Percentiles rank a stretch among this genome's conserved stretches.
Conservation (phyloP, 1,140 invertebrate genomes). For the Neoseiulus cucumeris region DNA sequence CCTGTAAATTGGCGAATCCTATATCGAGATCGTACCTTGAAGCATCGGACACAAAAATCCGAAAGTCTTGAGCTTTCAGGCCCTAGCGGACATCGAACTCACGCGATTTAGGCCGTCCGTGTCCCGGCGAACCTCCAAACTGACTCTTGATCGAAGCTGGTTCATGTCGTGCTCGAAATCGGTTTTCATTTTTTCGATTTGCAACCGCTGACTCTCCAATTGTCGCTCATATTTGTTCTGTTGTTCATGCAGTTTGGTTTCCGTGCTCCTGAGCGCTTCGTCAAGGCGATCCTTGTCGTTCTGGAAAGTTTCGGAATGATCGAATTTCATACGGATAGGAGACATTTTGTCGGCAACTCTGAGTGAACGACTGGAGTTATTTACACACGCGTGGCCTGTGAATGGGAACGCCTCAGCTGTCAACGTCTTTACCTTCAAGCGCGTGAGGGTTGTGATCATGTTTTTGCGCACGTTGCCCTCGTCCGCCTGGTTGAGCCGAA, state of each 20-base stretch:
- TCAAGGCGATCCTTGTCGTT: not conserved
- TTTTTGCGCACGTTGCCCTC: not conserved
- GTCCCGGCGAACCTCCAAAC: not conserved
- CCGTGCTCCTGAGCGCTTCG: not conserved
- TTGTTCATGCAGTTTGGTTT: not conserved
- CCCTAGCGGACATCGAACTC: too few relatives aligned
- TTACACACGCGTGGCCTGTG: too few relatives aligned
- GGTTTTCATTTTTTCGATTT: not conserved
- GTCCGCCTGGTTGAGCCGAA: not conserved
- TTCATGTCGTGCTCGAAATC: constrained; percentile 1
- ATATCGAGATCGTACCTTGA: too few relatives aligned
- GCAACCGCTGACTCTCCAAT: not conserved
- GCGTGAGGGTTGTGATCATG: not conserved
- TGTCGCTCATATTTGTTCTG: not conserved
- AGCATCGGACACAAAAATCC: too few relatives aligned
- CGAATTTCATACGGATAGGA: too few relatives aligned
- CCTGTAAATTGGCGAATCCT: not conserved
- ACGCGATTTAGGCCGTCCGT: not conserved
- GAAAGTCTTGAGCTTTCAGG: too few relatives aligned
- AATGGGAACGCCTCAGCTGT: too few relatives aligned
- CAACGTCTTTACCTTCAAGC: not conserved
- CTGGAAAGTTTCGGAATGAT: not conserved
- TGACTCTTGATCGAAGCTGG: not conserved
- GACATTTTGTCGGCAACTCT: too few relatives aligned
- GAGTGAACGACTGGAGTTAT: too few relatives aligned